Base-by-base conservation (phyloP, 1,140 invertebrate genomes). In the Sycophaga agraensis region DNA sequence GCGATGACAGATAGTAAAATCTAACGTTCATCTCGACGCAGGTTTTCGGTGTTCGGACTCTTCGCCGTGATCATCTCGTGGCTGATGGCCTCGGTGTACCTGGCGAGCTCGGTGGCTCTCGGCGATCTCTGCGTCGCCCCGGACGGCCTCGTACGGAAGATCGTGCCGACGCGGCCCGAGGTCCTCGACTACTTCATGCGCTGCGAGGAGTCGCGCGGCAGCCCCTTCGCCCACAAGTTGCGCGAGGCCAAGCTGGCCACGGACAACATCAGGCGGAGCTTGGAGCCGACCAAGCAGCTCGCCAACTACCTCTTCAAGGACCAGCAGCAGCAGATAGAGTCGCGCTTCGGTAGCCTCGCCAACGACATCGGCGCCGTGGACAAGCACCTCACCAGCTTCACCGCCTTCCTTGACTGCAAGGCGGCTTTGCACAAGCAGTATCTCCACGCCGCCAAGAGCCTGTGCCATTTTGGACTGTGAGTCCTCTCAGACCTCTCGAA, bases 61-160 rank as follows among this genome's bases (percentile, higher is more conserved):
- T 86, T 94, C 62, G 92, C 92, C 40, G 88, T 96, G n/a, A 94
- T 95, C 66, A 87, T 92, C 62, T 94, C 92, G 64, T 96, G 92
- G 90, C 82, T 93, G 53, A 88, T 92, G 82, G 89, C 91, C 19
- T 93, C 92, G 45, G 72, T 94, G 22, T 92, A 94, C 78, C 80
- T 94, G 49, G 88, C 90, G 22, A 85, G 87, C 12, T 88, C 89
- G 46, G 91, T 94, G 69, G 91, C 90, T 51, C 80, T 92, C 0
- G 90, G 90, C 16, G 88, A 90, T 70, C 84, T 91, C 22, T 91
- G 91, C 70, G 84, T 91, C 26, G 87, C 89, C 1, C 89, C 92
- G 1, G 85, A 91, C 59, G 79, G 76, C 59, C 85, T 84, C 67
- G 54, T 79, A 17, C 69, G 59, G 21, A 71, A 68, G 42, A 59